Conservation (phyloP, 2,888 invertebrate genomes). For the Rambutsinella grinnellia region DNA sequence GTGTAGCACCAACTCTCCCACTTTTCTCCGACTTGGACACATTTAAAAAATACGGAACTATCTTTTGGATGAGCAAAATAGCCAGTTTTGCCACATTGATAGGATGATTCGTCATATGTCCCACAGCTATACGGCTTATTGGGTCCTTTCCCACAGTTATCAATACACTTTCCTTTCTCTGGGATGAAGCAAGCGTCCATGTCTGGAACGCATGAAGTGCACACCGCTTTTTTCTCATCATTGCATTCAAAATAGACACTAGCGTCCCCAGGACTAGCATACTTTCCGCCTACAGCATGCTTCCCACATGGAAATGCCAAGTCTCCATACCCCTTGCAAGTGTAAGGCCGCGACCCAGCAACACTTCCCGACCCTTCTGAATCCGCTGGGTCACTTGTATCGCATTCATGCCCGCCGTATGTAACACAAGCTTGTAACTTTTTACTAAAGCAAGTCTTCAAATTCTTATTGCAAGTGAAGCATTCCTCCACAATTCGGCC, state of each 20-base stretch:
- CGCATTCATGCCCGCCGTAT: background rate
- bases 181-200: background rate
- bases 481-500: too few species aligned
- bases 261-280: background rate
- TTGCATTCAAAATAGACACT: background rate
- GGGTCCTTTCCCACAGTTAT: conserved; percentile 1
- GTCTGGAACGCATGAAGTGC: background rate
- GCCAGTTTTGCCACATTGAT: background rate
- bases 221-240: background rate
- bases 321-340: background rate
- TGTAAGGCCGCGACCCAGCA: background rate
- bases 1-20: background rate
- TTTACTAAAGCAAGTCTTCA: conserved; percentile 3
- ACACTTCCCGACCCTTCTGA: too few species aligned
- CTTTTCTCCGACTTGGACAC: background rate
- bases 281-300: background rate
- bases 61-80: background rate
- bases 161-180: background rate
- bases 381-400: background rate
- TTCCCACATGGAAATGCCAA: background rate
- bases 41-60: background rate
- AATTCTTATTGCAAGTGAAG: background rate
- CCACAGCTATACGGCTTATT: background rate
- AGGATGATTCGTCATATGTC: background rate
- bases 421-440: background rate